Conservation (phyloP, 2,888 invertebrate genomes). For the Cephalotes varians region DNA sequence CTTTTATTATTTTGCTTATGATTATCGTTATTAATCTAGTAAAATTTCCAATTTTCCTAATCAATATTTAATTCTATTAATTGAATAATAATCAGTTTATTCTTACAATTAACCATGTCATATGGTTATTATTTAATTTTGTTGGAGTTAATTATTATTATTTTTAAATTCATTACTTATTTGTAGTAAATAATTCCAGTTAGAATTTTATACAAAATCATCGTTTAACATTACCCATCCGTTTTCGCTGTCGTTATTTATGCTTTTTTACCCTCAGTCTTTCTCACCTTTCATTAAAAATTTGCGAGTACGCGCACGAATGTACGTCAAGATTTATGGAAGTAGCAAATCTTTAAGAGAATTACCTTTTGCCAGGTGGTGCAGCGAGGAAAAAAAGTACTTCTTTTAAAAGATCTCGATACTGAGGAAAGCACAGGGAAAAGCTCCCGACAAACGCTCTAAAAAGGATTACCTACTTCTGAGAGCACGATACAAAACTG, state of each 20-base stretch:
- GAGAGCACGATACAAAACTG: conserved; percentile 64
- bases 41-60: background rate
- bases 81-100: background rate
- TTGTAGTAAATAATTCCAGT: background rate
- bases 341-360: conserved; percentile 69
- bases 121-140: background rate
- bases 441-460: conserved; percentile 68
- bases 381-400: conserved; percentile 50
- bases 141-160: background rate
- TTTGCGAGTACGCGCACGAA: conserved; percentile 40
- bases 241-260: background rate
- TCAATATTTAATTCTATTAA: background rate
- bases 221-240: background rate
- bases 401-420: conserved; percentile 65
- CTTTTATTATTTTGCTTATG: background rate
- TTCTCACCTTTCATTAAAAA: conserved; percentile 54
- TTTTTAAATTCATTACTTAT: background rate
- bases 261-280: background rate
- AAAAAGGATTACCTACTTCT: conserved; percentile 71
- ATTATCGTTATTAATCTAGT: background rate
- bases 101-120: background rate
- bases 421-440: conserved; percentile 39
- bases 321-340: conserved; percentile 69
- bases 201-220: background rate
- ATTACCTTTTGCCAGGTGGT: conserved; percentile 73